A percentile compares a stretch with the other conserved stretches of the same genome.
phyloP scores from a whole-genome alignment of 2,888 invertebrate genomes.

The Plutella xylostella region DNA sequence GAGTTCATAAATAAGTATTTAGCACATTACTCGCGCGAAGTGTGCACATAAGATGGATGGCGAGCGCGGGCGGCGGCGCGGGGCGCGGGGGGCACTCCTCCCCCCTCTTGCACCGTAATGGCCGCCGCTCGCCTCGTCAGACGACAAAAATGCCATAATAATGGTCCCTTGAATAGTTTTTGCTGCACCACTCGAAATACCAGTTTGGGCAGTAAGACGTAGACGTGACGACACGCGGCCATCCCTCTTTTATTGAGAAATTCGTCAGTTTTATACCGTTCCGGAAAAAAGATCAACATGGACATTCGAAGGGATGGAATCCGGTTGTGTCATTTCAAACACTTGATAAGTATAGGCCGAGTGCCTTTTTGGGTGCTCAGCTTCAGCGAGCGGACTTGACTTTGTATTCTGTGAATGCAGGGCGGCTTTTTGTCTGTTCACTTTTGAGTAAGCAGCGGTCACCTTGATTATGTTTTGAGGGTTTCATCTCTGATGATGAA shows the following conservation, averaged over 20 bases:
- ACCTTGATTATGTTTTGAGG: too few species aligned
- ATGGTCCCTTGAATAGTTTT: conserved; percentile 66
- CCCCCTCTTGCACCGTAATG: conserved; percentile 46
- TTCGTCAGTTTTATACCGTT: conserved; percentile 65
- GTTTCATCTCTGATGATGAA: too few species aligned
- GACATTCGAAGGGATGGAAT: conserved; percentile 44
- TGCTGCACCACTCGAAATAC: conserved; percentile 67
- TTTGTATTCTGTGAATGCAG: conserved; percentile 56
- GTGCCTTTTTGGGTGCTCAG: conserved; percentile 50
- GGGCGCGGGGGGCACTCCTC: conserved; percentile 24
- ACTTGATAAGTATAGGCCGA: conserved; percentile 66
- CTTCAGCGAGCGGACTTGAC: conserved; percentile 56
- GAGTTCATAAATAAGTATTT: background rate
- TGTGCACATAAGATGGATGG: conserved; percentile 70
- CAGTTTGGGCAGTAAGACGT: conserved; percentile 34
- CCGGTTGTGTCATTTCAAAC: conserved; percentile 70
- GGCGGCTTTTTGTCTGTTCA: conserved; percentile 38
- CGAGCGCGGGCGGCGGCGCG: conserved; percentile 33
- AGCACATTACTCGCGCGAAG: conserved; percentile 33
- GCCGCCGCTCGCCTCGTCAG: conserved; percentile 64
- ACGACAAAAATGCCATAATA: conserved; percentile 72
- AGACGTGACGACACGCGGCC: conserved; percentile 62
- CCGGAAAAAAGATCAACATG: conserved; percentile 45
- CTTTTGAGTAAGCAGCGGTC: conserved; percentile 53
- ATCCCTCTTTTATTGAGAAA: conserved; percentile 70